Evolutionary conservation across 1,140 invertebrate species (phyloP).

Genomic region (Drosophila subobscura): DNA sequence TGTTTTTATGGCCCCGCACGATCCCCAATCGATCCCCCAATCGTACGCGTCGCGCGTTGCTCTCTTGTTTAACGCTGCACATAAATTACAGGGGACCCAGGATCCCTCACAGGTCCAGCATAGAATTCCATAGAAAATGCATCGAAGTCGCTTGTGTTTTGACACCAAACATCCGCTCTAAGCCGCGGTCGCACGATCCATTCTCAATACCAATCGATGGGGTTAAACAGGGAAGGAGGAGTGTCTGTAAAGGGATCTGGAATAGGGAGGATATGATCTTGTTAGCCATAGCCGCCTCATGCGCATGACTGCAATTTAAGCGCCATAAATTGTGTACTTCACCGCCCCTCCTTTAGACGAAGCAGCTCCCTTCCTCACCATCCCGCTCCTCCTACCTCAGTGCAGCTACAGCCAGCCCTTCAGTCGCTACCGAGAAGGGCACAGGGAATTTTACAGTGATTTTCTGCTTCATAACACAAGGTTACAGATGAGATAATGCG

Average conservation of each 20-base stretch:
- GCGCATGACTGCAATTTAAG: constrained; percentile 80
- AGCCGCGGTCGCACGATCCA: constrained; percentile 41
- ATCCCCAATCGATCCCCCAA: constrained; percentile 43
- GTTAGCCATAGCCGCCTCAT: constrained; percentile 71
- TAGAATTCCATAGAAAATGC: constrained; percentile 69
- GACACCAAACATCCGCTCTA: constrained; percentile 78
- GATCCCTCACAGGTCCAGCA: constrained; percentile 29
- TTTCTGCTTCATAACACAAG: constrained; percentile 17
- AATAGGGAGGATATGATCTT: constrained; percentile 42
- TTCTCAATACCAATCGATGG: constrained; percentile 13
- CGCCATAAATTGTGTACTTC: constrained; percentile 70
- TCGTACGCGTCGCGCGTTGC: constrained; percentile 18
- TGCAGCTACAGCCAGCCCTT: no score
- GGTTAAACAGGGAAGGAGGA: constrained; percentile 6
- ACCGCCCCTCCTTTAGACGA: no score
- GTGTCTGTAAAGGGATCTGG: neutral
- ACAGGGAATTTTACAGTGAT: no score
- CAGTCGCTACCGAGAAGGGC: neutral
- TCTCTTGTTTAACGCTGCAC: constrained; percentile 71
- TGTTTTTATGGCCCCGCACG: constrained; percentile 60
- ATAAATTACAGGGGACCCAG: constrained; percentile 70
- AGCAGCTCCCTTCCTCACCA: constrained; percentile 28
- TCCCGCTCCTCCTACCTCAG: no score
- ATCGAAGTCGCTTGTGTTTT: constrained; percentile 60
- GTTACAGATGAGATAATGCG: constrained; percentile 62